Evolutionary conservation across 2,888 invertebrate genomes (phyloP).

Genomic region (Torymus aiolomorphi): DNA sequence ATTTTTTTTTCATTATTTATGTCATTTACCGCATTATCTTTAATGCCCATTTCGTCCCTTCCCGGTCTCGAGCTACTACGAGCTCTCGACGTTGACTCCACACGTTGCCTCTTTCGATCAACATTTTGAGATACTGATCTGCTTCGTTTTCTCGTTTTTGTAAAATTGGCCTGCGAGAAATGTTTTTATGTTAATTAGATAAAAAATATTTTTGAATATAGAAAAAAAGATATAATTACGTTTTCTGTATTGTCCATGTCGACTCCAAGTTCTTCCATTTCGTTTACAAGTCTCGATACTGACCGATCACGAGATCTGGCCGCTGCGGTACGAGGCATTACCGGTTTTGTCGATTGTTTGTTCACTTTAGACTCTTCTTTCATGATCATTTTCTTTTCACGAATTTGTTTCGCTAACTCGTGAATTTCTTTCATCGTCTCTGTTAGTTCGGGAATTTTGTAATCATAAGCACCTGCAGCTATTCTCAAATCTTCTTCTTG

Average conservation of each 20-base stretch:
- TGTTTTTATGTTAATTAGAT: slow-evolving; percentile 18
- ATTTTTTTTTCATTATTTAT: slow-evolving; percentile 4
- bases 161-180: slow-evolving; percentile 83
- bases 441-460: slow-evolving; percentile 91
- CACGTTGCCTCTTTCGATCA: slow-evolving; percentile 77
- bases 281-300: slow-evolving; percentile 82
- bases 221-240: slow-evolving; percentile 63
- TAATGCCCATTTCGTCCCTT: slow-evolving; percentile 91
- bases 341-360: slow-evolving; percentile 88
- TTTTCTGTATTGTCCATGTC: slow-evolving; percentile 87
- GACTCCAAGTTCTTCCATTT: slow-evolving; percentile 94
- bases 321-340: slow-evolving; percentile 87
- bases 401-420: slow-evolving; percentile 89
- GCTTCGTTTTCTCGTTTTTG: slow-evolving; percentile 80
- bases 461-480: slow-evolving; percentile 92
- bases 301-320: slow-evolving; percentile 85
- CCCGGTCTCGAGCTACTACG: slow-evolving; percentile 78
- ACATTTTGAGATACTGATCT: slow-evolving; percentile 79
- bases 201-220: not conserved
- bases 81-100: slow-evolving; percentile 75
- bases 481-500: slow-evolving; percentile 91
- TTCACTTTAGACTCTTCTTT: slow-evolving; percentile 89
- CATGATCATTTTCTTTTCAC: slow-evolving; percentile 90
- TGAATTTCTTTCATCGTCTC: slow-evolving; percentile 92
- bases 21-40: slow-evolving; percentile 82